phyloP scores from a whole-genome alignment of 1,140 invertebrate species.

The Mamestra configurata region DNA sequence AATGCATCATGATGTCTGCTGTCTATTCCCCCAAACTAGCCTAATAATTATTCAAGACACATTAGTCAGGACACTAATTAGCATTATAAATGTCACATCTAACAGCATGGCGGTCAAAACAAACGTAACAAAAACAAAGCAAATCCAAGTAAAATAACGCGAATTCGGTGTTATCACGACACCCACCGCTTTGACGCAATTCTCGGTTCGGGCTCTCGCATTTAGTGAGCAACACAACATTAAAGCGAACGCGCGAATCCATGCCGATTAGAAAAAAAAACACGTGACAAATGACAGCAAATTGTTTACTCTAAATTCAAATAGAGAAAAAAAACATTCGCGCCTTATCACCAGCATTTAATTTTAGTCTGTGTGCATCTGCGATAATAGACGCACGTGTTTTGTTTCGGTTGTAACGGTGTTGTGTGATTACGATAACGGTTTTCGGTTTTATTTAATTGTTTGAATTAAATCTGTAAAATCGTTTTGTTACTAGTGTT shows the following conservation, averaged over 20 bases:
- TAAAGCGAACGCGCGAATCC: constrained; percentile 43
- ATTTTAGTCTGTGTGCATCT: constrained; percentile 46
- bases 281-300: constrained; percentile 21
- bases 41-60: neutral
- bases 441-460: constrained; percentile 48
- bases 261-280: constrained; percentile 43
- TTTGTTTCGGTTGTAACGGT: constrained; percentile 30
- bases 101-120: neutral
- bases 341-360: constrained; percentile 42
- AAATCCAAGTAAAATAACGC: constrained; percentile 45
- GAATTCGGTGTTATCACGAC: constrained; percentile 49
- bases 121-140: constrained; percentile 23
- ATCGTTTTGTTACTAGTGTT: constrained; percentile 45
- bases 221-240: constrained; percentile 37
- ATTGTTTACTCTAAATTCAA: constrained; percentile 41
- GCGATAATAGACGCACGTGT: constrained; percentile 41
- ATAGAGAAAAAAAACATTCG: constrained; percentile 22
- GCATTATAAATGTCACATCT: constrained; percentile 28
- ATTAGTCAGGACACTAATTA: constrained; percentile 17
- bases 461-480: constrained; percentile 45
- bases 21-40: neutral
- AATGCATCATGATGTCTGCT: neutral
- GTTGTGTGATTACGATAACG: constrained; percentile 41
- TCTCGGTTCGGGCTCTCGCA: constrained; percentile 28
- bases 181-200: constrained; percentile 47